Conservation (phyloP, 2,888 invertebrate genomes). For the Monoplex corrugatus region DNA sequence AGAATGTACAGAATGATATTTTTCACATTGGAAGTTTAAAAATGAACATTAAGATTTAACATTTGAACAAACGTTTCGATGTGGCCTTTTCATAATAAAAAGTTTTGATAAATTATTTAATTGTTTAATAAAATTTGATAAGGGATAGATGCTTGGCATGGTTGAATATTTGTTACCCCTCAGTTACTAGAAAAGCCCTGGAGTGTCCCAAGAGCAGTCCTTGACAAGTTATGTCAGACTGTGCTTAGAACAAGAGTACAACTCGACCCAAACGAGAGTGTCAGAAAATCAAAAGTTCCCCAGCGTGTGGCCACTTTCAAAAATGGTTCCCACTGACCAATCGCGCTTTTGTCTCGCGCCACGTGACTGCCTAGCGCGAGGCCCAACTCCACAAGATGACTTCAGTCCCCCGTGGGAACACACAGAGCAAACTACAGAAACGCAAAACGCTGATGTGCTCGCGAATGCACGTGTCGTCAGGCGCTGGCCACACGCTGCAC, state of each 20-base stretch:
- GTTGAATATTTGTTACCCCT: too few species aligned
- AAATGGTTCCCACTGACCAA: neutral
- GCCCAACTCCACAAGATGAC: neutral
- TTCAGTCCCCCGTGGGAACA: conserved; percentile 13
- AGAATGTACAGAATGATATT: too few species aligned
- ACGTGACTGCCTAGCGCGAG: conserved; percentile 27
- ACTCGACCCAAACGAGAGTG: neutral
- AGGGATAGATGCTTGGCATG: too few species aligned
- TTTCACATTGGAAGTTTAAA: too few species aligned
- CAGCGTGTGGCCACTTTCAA: neutral
- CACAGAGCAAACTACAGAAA: neutral
- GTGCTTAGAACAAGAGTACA: neutral
- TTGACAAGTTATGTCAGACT: conserved; percentile 7
- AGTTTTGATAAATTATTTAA: too few species aligned
- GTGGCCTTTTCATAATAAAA: too few species aligned
- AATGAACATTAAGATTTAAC: too few species aligned
- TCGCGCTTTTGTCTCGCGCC: conserved; percentile 37
- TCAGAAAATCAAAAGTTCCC: conserved; percentile 10
- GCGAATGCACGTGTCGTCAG: conserved; percentile 33
- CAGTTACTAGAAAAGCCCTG: too few species aligned
- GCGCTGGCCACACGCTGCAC: conserved; percentile 38
- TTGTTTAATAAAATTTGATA: too few species aligned
- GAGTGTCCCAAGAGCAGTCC: neutral
- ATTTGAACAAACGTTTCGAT: too few species aligned
- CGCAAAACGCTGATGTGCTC: conserved; percentile 25